These are phyloP conservation scores for Oryzias curvinotus DNA, from an alignment of 2,113 vertebrate genomes.

Conservation along the genomic window DNA sequence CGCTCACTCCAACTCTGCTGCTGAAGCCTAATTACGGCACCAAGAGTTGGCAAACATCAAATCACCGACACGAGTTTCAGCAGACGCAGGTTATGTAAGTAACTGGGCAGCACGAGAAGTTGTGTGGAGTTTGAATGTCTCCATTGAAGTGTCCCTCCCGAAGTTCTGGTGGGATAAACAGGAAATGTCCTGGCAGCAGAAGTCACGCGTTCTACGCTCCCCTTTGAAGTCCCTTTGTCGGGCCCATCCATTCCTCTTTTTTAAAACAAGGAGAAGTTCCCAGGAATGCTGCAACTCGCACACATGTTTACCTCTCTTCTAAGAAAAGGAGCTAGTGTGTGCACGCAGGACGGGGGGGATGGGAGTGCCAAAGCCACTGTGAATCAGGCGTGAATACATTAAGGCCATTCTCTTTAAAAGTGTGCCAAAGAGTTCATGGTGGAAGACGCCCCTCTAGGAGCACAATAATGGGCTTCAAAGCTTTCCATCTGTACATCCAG, in stretches of 20 bases:
- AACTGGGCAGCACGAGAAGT: constrained; percentile 21
- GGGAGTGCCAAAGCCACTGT: constrained; percentile 73
- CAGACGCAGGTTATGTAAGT: constrained; percentile 40
- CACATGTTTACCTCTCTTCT: constrained; percentile 72
- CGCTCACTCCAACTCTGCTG: constrained; percentile 13
- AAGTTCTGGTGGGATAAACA: constrained; percentile 56
- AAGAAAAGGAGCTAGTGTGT: constrained; percentile 52
- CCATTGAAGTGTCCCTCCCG: constrained; percentile 41
- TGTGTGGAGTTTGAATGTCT: constrained; percentile 18
- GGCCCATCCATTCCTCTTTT: constrained; percentile 41
- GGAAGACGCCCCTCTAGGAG: constrained; percentile 77
- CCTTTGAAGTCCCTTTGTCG: constrained; percentile 57
- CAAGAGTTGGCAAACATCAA: constrained; percentile 42
- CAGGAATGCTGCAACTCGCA: constrained; percentile 61
- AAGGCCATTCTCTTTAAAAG: constrained; percentile 80
- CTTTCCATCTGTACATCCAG: constrained; percentile 77
- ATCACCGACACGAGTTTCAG: constrained; percentile 50
- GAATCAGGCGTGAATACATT: constrained; percentile 80
- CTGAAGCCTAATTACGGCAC: constrained; percentile 59
- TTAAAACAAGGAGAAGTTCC: constrained; percentile 65
- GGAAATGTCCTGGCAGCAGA: constrained; percentile 46
- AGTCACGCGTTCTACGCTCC: constrained; percentile 31
- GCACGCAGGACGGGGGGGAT: constrained; percentile 52
- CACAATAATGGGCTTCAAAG: constrained; percentile 80
- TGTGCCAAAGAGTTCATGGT: constrained; percentile 80